Evolutionary conservation across 2,113 vertebrate genomes (phyloP).

Genomic region (Hyperopisus bebe): DNA sequence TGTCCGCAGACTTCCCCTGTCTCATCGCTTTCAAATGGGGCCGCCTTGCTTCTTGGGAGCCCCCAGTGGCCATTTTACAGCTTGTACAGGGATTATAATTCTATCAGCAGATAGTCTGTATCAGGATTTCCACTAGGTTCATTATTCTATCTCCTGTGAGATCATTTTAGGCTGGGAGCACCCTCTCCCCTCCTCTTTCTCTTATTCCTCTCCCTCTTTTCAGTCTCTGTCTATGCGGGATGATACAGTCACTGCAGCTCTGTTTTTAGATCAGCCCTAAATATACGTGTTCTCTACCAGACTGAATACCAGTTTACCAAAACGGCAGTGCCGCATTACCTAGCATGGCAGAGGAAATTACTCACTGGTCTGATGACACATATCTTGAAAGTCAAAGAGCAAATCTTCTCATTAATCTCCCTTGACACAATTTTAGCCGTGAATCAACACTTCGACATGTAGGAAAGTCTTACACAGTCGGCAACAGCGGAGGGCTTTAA

Average conservation of each 20-base stretch:
- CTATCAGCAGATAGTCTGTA: not conserved
- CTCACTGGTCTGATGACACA: not conserved
- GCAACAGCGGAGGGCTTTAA: not conserved
- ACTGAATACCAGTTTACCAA: not conserved
- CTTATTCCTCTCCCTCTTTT: not conserved
- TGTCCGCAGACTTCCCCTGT: not conserved
- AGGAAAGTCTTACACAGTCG: not conserved
- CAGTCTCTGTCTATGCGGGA: not conserved
- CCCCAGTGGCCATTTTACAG: not conserved
- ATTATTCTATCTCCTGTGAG: not conserved
- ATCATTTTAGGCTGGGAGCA: not conserved
- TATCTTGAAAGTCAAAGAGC: not conserved
- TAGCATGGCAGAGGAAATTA: not conserved
- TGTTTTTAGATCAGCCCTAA: not conserved
- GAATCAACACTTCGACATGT: not conserved
- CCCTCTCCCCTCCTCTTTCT: not conserved
- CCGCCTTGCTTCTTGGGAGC: not conserved
- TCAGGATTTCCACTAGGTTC: not conserved
- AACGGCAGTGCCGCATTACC: not conserved
- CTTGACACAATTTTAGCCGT: not conserved
- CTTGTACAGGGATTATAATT: not conserved
- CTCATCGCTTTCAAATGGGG: not conserved
- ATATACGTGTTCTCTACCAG: not conserved
- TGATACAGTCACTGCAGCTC: not conserved
- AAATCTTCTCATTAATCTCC: not conserved